These are phyloP conservation scores for Cyphomyrmex costatus DNA, from an alignment of 1,140 invertebrate species.

Conservation along the genomic window DNA sequence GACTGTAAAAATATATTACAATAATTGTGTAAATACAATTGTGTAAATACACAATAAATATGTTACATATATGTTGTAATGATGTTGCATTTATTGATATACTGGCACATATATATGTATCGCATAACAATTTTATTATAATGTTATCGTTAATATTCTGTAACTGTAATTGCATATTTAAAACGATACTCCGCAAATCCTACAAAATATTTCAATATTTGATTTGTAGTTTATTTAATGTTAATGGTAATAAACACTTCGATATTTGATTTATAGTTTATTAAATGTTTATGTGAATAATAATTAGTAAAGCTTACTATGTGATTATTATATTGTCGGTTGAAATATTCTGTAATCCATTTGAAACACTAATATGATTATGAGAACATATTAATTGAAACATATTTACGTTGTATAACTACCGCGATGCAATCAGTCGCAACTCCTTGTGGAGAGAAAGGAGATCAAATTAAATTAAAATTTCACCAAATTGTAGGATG, in stretches of 20 bases:
- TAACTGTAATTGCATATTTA: not conserved
- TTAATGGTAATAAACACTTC: not conserved
- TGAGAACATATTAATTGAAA: not conserved
- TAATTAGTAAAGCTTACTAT: constrained; percentile 18
- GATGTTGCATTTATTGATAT: constrained; percentile 3
- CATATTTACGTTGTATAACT: not conserved
- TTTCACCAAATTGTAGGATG: constrained; percentile 36
- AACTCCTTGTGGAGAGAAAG: not conserved
- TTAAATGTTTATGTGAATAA: constrained; percentile 16
- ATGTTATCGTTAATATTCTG: not conserved
- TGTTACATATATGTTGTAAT: not conserved
- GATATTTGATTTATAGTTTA: not conserved
- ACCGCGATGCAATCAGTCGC: not conserved
- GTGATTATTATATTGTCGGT: not conserved
- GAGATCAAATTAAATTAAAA: constrained; percentile 46
- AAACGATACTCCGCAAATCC: constrained; percentile 6
- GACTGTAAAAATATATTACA: not conserved
- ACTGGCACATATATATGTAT: not conserved
- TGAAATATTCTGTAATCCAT: not conserved
- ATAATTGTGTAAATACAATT: constrained; percentile 14
- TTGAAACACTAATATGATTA: not conserved
- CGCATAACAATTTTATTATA: not conserved
- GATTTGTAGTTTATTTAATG: constrained; percentile 4
- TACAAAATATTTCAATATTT: constrained; percentile 16
- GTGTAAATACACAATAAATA: no score